Percentiles rank a stretch among this genome's conserved stretches.
phyloP scores from a whole-genome alignment of 2,888 invertebrate genomes.

The Pheosia gnoma region DNA sequence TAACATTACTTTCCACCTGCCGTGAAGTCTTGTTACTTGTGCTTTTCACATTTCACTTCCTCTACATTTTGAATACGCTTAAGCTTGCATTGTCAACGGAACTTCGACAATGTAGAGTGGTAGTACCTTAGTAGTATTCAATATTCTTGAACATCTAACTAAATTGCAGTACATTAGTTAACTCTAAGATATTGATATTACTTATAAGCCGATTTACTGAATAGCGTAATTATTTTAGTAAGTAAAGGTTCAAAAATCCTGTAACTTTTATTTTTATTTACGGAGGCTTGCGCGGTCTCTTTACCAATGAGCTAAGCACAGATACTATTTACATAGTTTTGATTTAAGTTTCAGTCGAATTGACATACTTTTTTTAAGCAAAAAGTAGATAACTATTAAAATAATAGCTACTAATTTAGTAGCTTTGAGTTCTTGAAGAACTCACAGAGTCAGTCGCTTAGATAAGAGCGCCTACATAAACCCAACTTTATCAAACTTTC shows the following conservation, averaged over 20 bases:
- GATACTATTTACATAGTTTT: conserved; percentile 32
- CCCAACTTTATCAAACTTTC: too few relatives aligned
- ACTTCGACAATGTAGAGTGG: neutral
- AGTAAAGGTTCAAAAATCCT: conserved; percentile 26
- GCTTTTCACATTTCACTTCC: conserved; percentile 14
- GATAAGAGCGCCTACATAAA: neutral
- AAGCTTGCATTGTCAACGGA: too few relatives aligned
- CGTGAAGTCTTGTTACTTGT: conserved; percentile 19
- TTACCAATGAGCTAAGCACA: conserved; percentile 29
- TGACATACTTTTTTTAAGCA: conserved; percentile 34
- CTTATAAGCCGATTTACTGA: conserved; percentile 6
- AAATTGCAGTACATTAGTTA: neutral
- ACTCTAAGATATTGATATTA: conserved; percentile 6
- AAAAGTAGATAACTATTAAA: conserved; percentile 15
- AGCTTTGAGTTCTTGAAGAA: conserved; percentile 24
- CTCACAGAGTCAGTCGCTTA: conserved; percentile 20
- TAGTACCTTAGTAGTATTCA: neutral
- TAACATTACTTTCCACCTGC: conserved; percentile 21
- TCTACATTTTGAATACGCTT: neutral
- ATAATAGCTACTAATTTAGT: conserved; percentile 20
- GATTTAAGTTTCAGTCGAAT: conserved; percentile 25
- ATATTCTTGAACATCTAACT: neutral
- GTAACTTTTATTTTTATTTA: conserved; percentile 33
- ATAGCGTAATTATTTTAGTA: conserved; percentile 19
- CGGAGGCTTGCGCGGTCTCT: conserved; percentile 16